Evolutionary conservation across 2,888 invertebrate species (phyloP), one percentile per base, ranked within the genome.

Genomic region (Ophion costatus): DNA sequence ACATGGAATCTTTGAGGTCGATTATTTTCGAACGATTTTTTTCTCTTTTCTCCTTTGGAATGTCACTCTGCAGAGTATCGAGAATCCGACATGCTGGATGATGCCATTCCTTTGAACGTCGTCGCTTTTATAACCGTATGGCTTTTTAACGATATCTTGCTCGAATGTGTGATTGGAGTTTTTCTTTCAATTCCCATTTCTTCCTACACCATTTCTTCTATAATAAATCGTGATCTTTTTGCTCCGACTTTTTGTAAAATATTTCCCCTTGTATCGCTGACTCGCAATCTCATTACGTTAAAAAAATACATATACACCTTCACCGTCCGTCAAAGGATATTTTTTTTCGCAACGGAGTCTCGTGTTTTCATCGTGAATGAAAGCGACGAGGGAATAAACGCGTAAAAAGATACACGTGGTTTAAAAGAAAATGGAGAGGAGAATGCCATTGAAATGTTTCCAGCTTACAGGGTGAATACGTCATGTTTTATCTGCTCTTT

Each of bases 361-460:
- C 51, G 24, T 17, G 24, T 51, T 51, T 45, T 69, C 69, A 69
- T 69, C 51, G n/a, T 38, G 24, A 51, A 51, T 51, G 51, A 17
- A 51, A 69, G 24, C n/a, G 51, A 51, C 69, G 20, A 24, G 67
- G 45, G 22, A 69, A 45, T 51, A 22, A 45, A 29, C 24, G 10
- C 24, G 7, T 24, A 51, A n/a, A 69, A 67, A 45, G n/a, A 69
- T 22, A 69, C 51, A 51, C 51, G 17, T 51, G 17, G 51, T 24
- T 17, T 24, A 24, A 51, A 17, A 51, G 24, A 4, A 51, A 14
- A 51, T n/a, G 10, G 24, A 6, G 7, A 7, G 20, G 24, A 24
- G 17, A 24, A n/a, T 69, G 69, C 51, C 24, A 67, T 24, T 67
- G 45, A 67, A 67, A 45, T 14, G 22, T 6, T 67, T 45, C 42